Percentiles rank a stretch among this genome's conserved stretches.
phyloP scores from a whole-genome alignment of 2,888 invertebrate genomes.

The Hypolimnas misippus region DNA sequence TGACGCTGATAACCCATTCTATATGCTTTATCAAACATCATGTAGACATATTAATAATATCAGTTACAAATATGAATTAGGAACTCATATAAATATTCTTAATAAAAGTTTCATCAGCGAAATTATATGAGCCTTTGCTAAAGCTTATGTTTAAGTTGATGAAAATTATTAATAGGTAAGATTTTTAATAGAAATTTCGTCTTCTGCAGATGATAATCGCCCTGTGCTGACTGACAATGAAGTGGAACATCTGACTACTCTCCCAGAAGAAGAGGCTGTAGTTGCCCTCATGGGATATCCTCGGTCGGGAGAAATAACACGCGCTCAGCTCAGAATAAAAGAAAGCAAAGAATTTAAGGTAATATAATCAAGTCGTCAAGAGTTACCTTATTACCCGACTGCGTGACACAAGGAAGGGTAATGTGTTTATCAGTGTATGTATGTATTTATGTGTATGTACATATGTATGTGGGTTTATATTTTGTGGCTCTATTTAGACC shows the following conservation, averaged over 20 bases:
- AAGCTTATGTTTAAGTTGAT: not conserved
- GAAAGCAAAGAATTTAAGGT: slow-evolving; percentile 99
- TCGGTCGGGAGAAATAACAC: slow-evolving; percentile 92
- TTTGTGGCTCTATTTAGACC: too few species aligned
- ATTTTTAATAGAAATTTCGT: not conserved
- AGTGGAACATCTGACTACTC: slow-evolving; percentile 72
- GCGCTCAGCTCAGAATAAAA: slow-evolving; percentile 95
- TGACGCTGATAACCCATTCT: too few species aligned
- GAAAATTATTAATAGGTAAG: not conserved
- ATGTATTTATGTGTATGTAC: not conserved
- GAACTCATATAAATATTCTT: too few species aligned
- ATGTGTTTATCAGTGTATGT: too few species aligned
- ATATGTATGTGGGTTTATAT: too few species aligned
- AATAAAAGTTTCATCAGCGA: not conserved
- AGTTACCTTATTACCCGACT: too few species aligned
- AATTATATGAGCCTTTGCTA: not conserved
- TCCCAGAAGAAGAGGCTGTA: slow-evolving; percentile 89
- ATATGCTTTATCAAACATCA: too few species aligned
- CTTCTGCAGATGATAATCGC: slow-evolving; percentile 64
- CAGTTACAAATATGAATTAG: too few species aligned
- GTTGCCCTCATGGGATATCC: slow-evolving; percentile 96
- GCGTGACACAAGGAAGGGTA: too few species aligned
- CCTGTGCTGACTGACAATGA: slow-evolving; percentile 60
- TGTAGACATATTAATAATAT: too few species aligned
- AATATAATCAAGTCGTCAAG: slow-evolving; percentile 35